Conservation (phyloP, 2,797 vertebrate genomes). For the Percopsis omiscomaycus region DNA sequence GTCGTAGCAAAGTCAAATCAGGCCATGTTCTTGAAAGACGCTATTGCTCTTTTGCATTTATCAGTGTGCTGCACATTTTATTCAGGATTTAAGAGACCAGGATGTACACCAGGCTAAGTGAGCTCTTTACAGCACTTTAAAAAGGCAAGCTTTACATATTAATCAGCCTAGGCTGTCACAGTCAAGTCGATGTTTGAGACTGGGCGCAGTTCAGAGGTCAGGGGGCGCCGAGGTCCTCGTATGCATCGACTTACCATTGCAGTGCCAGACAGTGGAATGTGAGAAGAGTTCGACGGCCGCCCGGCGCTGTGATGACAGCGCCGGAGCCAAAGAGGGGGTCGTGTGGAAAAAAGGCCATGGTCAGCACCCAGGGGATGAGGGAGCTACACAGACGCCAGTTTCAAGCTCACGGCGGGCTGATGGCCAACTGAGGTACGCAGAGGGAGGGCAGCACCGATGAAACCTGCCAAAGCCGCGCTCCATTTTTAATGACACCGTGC, state of each 20-base stretch:
- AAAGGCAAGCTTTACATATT: background rate
- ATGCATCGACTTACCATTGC: conserved; percentile 11
- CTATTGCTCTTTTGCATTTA: too few relatives aligned
- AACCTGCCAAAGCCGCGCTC: conserved; percentile 42
- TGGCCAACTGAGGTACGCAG: conserved; percentile 39
- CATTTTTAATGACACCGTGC: conserved; percentile 66
- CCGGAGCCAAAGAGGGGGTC: conserved; percentile 31
- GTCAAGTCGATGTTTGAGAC: background rate
- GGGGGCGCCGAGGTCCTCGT: background rate
- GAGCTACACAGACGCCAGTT: conserved; percentile 11
- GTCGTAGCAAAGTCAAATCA: too few relatives aligned
- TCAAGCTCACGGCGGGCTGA: conserved; percentile 31
- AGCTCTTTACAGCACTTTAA: background rate
- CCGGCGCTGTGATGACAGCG: conserved; percentile 19
- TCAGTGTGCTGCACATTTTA: background rate
- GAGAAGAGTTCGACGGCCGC: conserved; percentile 15
- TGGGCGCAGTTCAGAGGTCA: conserved; percentile 5
- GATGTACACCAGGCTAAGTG: background rate
- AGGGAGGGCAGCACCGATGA: conserved; percentile 36
- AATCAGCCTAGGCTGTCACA: background rate
- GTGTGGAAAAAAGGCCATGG: conserved; percentile 39
- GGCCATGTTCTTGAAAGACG: too few relatives aligned
- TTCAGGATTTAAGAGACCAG: background rate
- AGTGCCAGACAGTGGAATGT: conserved; percentile 22
- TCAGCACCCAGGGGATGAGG: conserved; percentile 57